Evolutionary conservation across 2,113 vertebrate species (phyloP).

Genomic region (Zosterops lateralis): DNA sequence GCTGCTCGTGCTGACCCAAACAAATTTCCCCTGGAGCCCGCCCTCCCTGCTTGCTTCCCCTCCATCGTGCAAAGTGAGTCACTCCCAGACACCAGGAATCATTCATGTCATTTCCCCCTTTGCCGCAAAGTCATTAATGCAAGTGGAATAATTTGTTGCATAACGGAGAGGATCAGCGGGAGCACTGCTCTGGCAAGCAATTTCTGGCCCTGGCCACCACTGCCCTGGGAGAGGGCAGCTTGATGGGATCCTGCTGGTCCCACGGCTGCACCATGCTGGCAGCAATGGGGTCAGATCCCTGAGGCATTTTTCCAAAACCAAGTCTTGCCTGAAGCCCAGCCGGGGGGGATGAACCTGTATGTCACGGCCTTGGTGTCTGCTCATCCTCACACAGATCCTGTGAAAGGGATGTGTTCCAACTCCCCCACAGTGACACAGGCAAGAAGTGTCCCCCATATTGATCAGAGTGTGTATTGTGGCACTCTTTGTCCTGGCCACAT

Average conservation of each 20-base stretch:
- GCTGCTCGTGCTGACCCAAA: not conserved
- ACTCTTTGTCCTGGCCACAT: not conserved
- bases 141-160: conserved; percentile 56
- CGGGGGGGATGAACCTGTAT: not conserved
- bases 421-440: fast-evolving
- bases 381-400: not conserved
- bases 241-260: not conserved
- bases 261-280: fast-evolving
- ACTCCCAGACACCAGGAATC: conserved; percentile 35
- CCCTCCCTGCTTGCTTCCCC: not conserved
- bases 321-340: not conserved
- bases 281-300: not conserved
- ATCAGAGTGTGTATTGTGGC: not conserved
- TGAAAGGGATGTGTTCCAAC: fast-evolving
- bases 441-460: not conserved
- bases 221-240: not conserved
- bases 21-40: not conserved
- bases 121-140: conserved; percentile 65
- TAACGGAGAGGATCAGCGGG: conserved; percentile 36
- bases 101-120: conserved; percentile 55
- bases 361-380: not conserved
- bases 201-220: not conserved
- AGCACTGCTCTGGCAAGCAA: not conserved
- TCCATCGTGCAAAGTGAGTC: not conserved
- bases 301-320: not conserved